Evolutionary conservation across 2,113 vertebrate genomes (phyloP).

Genomic region (Melanerpes aurifrons): DNA sequence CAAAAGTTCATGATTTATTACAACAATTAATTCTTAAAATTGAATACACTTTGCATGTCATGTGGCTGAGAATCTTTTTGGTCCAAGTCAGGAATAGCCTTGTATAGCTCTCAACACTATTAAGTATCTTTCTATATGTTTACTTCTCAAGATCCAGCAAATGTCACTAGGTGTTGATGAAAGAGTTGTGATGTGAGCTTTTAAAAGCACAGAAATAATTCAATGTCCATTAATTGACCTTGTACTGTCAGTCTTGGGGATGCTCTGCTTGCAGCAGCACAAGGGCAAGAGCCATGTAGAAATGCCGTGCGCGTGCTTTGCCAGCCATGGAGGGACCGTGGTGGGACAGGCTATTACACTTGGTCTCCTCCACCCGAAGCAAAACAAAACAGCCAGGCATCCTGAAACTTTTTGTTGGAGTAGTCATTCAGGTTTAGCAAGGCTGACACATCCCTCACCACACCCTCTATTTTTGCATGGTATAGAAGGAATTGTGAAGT

Average conservation of each 20-base stretch:
- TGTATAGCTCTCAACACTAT: neutral
- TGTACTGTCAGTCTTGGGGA: neutral
- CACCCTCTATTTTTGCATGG: slow-evolving; percentile 61
- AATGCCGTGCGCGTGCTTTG: neutral
- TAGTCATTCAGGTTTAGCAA: slow-evolving; percentile 64
- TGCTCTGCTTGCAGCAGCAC: neutral
- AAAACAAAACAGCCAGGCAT: slow-evolving; percentile 59
- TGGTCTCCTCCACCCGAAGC: slow-evolving; percentile 33
- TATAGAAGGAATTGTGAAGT: slow-evolving; percentile 23
- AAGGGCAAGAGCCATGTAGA: neutral
- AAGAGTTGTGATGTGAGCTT: neutral
- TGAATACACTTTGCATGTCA: neutral
- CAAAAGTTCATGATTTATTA: neutral
- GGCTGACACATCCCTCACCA: slow-evolving; percentile 30
- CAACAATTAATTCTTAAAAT: neutral
- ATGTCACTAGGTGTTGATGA: neutral
- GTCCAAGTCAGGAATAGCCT: neutral
- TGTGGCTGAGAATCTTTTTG: neutral
- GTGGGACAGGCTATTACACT: neutral
- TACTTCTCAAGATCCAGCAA: neutral
- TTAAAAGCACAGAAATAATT: neutral
- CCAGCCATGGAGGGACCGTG: slow-evolving; percentile 1
- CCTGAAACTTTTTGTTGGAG: slow-evolving; percentile 58
- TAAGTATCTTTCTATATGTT: neutral
- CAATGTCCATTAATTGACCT: neutral